phyloP scores from a whole-genome alignment of 2,888 invertebrate genomes.

The Papilio gigon region DNA sequence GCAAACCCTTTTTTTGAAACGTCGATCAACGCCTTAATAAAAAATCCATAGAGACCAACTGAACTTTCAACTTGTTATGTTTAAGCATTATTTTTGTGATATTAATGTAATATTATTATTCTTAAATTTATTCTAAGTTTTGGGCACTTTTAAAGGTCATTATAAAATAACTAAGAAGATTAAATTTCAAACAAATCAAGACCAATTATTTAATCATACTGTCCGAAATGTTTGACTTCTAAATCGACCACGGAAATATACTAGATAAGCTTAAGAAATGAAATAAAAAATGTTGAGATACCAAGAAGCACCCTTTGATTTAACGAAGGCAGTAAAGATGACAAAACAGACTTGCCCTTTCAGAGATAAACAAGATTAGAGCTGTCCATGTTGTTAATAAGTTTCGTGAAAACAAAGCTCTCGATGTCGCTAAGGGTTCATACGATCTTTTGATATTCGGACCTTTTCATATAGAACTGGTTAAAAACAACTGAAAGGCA shows the following conservation, averaged over 20 bases:
- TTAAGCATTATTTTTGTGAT: no score
- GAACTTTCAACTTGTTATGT: slow-evolving; percentile 5
- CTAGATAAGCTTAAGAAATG: background rate
- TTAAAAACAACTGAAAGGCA: no score
- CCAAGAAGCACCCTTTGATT: slow-evolving; percentile 1
- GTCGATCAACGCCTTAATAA: background rate
- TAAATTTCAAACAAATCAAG: no score
- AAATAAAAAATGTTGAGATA: slow-evolving; percentile 2
- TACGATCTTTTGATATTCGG: slow-evolving; percentile 5
- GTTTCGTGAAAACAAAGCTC: slow-evolving; percentile 3
- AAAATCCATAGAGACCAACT: background rate
- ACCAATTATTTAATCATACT: no score
- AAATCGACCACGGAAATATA: no score
- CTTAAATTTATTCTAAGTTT: no score
- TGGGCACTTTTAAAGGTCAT: no score
- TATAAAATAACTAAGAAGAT: no score
- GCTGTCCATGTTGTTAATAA: slow-evolving; percentile 11
- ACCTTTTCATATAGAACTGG: background rate
- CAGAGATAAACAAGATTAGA: slow-evolving; percentile 25
- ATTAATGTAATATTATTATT: no score
- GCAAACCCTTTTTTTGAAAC: background rate
- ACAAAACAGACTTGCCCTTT: background rate
- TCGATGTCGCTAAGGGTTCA: background rate
- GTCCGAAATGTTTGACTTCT: no score
- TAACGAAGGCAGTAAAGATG: background rate